Percentiles rank a stretch among this genome's conserved stretches.
These are phyloP conservation scores for Mesodorylaimus sp. DNA, from an alignment of 2,888 invertebrate species.

Conservation along the genomic window DNA sequence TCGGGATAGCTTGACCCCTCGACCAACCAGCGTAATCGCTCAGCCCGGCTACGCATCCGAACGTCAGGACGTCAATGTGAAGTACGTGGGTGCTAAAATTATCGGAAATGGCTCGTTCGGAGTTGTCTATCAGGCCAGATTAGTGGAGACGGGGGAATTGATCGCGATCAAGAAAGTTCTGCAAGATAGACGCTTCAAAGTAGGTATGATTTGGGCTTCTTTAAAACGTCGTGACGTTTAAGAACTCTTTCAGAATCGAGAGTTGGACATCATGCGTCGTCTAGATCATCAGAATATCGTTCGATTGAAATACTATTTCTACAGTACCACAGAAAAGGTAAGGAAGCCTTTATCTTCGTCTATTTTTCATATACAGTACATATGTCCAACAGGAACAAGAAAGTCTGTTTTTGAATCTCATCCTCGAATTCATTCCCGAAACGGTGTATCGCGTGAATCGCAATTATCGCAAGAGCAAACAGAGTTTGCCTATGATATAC, in stretches of 20 bases:
- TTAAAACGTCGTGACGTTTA: background rate
- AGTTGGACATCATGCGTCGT: slow-evolving; percentile 96
- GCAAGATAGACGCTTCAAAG: slow-evolving; percentile 87
- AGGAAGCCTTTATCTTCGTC: too few species aligned
- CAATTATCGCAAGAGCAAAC: background rate
- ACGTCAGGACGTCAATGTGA: slow-evolving; percentile 63
- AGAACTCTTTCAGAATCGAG: slow-evolving; percentile 61
- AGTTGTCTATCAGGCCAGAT: slow-evolving; percentile 91
- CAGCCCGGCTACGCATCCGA: slow-evolving; percentile 93
- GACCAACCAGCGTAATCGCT: slow-evolving; percentile 93
- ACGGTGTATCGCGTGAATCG: background rate
- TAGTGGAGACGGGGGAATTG: slow-evolving; percentile 82
- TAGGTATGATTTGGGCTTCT: too few species aligned
- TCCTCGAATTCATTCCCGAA: slow-evolving; percentile 1
- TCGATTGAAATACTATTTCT: slow-evolving; percentile 98
- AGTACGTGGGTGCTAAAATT: slow-evolving; percentile 94
- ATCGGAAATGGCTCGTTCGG: slow-evolving; percentile 99
- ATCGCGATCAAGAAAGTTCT: slow-evolving; percentile 98
- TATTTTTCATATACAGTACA: too few species aligned
- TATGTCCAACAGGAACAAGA: background rate
- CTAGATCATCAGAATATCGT: slow-evolving; percentile 99
- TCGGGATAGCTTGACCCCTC: too few species aligned
- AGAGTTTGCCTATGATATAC: background rate
- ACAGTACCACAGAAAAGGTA: slow-evolving; percentile 98
- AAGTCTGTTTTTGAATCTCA: background rate